Conservation (phyloP, 2,113 vertebrate species). For the Cranoglanis bouderius region DNA sequence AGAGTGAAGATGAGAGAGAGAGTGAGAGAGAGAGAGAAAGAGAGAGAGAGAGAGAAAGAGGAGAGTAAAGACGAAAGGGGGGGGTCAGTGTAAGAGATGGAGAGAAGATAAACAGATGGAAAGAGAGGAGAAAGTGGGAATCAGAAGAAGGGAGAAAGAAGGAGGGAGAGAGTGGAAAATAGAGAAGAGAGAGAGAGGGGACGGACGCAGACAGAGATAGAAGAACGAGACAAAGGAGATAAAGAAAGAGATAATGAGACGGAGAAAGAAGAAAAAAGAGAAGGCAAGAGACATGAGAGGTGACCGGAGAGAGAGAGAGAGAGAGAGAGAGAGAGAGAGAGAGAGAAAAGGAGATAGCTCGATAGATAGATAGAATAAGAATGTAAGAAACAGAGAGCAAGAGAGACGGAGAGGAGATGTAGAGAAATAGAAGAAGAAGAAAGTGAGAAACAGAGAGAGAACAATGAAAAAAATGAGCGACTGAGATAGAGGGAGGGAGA, state of each 20-base stretch:
- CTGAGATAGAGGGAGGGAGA: too few species aligned
- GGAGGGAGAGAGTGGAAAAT: constrained; percentile 14
- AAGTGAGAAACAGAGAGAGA: too few species aligned
- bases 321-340: background rate
- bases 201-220: background rate
- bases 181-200: background rate
- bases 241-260: background rate
- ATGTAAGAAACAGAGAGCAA: background rate
- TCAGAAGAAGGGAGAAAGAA: constrained; percentile 8
- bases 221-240: background rate
- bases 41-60: background rate
- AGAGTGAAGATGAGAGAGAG: too few species aligned
- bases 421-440: too few species aligned
- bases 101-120: background rate
- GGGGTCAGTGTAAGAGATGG: background rate
- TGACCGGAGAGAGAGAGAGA: background rate
- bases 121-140: constrained; percentile 1
- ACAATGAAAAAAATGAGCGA: too few species aligned
- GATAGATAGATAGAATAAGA: background rate
- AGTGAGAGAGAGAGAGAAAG: too few species aligned
- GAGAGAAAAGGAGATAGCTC: background rate
- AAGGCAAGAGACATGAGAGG: background rate
- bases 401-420: background rate
- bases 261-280: too few species aligned
- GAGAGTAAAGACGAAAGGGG: too few species aligned